Evolutionary conservation across 2,888 invertebrate genomes (phyloP).

Genomic region (Nasonia oneida): DNA sequence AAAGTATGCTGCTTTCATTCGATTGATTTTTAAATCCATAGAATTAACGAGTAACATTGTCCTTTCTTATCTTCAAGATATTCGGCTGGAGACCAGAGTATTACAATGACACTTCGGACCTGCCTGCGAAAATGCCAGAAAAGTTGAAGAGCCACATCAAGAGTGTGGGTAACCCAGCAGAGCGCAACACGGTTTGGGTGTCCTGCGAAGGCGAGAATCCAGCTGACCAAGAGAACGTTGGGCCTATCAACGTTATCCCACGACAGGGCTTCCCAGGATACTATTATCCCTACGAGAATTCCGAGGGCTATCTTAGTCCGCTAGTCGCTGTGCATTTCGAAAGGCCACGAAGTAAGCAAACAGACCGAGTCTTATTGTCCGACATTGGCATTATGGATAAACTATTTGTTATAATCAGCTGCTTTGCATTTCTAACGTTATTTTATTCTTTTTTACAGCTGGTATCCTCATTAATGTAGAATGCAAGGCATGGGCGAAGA

Average conservation of each 20-base stretch:
- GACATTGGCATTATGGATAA: background rate
- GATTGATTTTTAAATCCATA: background rate
- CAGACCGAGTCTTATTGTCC: background rate
- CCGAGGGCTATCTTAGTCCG: conserved; percentile 93
- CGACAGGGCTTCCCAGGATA: conserved; percentile 92
- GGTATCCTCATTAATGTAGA: conserved; percentile 85
- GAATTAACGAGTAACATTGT: background rate
- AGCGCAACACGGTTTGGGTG: conserved; percentile 91
- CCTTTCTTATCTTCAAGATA: conserved; percentile 81
- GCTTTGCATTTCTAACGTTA: too few species aligned
- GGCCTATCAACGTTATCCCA: conserved; percentile 90
- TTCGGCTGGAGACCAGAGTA: conserved; percentile 93
- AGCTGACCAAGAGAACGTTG: conserved; percentile 94
- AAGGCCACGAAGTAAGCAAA: conserved; percentile 88
- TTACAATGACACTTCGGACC: conserved; percentile 85
- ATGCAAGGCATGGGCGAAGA: conserved; percentile 87
- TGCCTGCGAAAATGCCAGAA: conserved; percentile 89
- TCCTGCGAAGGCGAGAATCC: conserved; percentile 97
- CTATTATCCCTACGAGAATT: conserved; percentile 93
- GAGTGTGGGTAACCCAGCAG: conserved; percentile 79
- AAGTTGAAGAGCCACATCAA: conserved; percentile 86
- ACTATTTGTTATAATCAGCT: background rate
- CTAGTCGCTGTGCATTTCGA: conserved; percentile 92
- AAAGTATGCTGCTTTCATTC: conserved; percentile 81
- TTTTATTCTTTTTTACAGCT: conserved; percentile 76